Percentiles rank a stretch among this genome's conserved stretches.
Evolutionary conservation across 2,888 invertebrate species (phyloP).

Genomic region (Epiblema foenella): DNA sequence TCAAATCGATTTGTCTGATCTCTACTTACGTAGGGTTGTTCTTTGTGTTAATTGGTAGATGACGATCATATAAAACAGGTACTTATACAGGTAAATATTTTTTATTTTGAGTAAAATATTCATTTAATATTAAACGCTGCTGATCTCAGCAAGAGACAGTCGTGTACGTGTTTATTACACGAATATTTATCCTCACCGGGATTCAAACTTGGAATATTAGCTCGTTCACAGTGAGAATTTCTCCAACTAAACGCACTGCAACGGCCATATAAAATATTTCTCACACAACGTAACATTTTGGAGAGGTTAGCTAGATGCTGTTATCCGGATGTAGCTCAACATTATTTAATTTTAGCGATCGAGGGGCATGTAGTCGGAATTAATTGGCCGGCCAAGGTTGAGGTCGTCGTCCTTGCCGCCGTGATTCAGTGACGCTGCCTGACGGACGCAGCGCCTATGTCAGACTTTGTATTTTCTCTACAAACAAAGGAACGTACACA

Average conservation of each 20-base stretch:
- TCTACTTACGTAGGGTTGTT: no score
- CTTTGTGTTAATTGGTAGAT: no score
- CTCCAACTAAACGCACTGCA: neutral
- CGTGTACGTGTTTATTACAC: no score
- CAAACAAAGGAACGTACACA: neutral
- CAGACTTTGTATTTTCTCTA: conserved; percentile 3
- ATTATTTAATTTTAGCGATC: conserved; percentile 58
- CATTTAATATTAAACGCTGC: no score
- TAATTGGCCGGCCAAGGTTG: conserved; percentile 76
- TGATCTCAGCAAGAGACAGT: no score
- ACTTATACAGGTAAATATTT: no score
- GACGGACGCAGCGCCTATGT: conserved; percentile 49
- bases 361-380: conserved; percentile 69
- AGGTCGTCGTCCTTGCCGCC: conserved; percentile 73
- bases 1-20: no score
- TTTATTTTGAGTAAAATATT: no score
- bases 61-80: no score
- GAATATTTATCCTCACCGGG: no score
- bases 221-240: neutral
- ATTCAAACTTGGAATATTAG: no score
- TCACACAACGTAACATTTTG: neutral
- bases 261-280: neutral
- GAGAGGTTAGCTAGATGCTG: conserved; percentile 7
- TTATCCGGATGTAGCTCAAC: conserved; percentile 39
- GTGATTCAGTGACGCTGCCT: conserved; percentile 52